These are phyloP conservation scores for Macroteleia sp. DNA, from an alignment of 2,888 invertebrate genomes.

Conservation along the genomic window DNA sequence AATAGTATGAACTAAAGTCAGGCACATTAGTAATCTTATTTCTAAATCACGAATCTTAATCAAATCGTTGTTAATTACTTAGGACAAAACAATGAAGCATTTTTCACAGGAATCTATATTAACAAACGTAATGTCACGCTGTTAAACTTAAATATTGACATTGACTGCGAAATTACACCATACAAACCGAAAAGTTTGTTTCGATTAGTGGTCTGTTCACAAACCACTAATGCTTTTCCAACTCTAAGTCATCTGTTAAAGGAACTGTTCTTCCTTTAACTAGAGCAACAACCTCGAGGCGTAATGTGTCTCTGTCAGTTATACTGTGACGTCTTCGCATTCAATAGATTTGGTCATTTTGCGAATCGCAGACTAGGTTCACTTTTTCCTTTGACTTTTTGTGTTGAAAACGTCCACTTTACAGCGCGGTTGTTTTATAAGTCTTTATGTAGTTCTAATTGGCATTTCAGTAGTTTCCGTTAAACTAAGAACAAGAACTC, in stretches of 20 bases:
- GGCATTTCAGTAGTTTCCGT: slow-evolving; percentile 55
- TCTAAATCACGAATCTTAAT: too few species aligned
- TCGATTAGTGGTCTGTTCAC: slow-evolving; percentile 46
- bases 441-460: slow-evolving; percentile 58
- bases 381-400: slow-evolving; percentile 23
- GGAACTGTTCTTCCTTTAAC: slow-evolving; percentile 33
- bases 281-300: slow-evolving; percentile 15
- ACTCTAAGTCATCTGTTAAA: slow-evolving; percentile 51
- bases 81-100: neutral
- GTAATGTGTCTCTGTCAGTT: slow-evolving; percentile 35
- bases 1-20: too few species aligned
- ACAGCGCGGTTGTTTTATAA: slow-evolving; percentile 44
- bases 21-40: too few species aligned
- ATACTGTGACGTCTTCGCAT: slow-evolving; percentile 14
- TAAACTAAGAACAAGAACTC: slow-evolving; percentile 54
- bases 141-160: slow-evolving; percentile 37
- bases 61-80: too few species aligned
- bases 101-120: neutral
- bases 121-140: neutral
- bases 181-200: slow-evolving; percentile 38
- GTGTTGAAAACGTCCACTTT: slow-evolving; percentile 37
- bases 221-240: slow-evolving; percentile 45
- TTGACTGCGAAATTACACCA: slow-evolving; percentile 32
- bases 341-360: slow-evolving; percentile 25
- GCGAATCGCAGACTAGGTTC: slow-evolving; percentile 1